Conservation (phyloP, 2,888 invertebrate genomes). For the Furcula furcula region DNA sequence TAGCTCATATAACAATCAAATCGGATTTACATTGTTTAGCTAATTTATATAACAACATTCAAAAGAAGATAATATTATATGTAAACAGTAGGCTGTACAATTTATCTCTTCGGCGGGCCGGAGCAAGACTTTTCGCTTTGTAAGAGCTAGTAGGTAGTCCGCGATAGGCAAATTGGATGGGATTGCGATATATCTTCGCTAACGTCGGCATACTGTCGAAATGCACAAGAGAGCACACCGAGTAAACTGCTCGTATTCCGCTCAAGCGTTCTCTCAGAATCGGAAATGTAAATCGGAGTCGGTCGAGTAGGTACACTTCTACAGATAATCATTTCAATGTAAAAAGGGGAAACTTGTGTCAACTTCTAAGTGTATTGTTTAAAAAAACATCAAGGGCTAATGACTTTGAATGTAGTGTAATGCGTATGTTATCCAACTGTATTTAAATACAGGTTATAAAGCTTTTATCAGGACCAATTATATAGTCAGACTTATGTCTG, state of each 20-base stretch:
- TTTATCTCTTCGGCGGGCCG: slow-evolving; percentile 60
- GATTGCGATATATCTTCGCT: slow-evolving; percentile 75
- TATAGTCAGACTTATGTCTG: slow-evolving; percentile 30
- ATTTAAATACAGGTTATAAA: slow-evolving; percentile 41
- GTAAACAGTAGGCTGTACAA: slow-evolving; percentile 60
- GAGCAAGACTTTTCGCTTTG: slow-evolving; percentile 74
- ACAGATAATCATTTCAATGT: not conserved
- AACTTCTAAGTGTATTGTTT: too few species aligned
- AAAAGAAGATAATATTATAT: too few species aligned
- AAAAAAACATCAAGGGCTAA: too few species aligned
- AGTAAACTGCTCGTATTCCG: slow-evolving; percentile 67
- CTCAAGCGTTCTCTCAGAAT: slow-evolving; percentile 53
- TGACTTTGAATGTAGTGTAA: not conserved
- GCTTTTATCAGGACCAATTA: slow-evolving; percentile 47
- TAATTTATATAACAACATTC: too few species aligned
- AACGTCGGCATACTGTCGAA: slow-evolving; percentile 66
- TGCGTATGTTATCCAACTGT: slow-evolving; percentile 10
- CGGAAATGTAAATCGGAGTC: slow-evolving; percentile 52
- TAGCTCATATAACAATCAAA: too few species aligned
- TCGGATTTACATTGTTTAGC: too few species aligned
- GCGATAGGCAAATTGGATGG: slow-evolving; percentile 75
- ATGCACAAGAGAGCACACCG: slow-evolving; percentile 60
- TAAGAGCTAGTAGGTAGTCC: slow-evolving; percentile 65
- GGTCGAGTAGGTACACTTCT: slow-evolving; percentile 32
- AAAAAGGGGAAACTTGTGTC: too few species aligned